Conservation (phyloP, 2,113 vertebrate species). For the Platysteira castanea region DNA sequence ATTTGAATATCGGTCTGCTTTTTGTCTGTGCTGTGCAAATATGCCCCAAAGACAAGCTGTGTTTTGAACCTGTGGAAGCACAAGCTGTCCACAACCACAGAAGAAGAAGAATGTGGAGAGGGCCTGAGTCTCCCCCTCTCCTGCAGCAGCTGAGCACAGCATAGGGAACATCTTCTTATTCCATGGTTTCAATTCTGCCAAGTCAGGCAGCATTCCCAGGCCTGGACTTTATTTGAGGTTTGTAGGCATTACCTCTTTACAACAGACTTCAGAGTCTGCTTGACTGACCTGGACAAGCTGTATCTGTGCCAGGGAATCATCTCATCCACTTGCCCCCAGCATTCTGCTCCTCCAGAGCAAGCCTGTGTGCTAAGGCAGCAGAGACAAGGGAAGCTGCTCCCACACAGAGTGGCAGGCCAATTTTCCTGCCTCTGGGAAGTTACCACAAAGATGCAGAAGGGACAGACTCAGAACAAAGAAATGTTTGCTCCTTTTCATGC, state of each 20-base stretch:
- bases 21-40: neutral
- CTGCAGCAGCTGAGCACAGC: neutral
- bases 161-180: neutral
- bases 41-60: neutral
- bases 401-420: rapidly evolving
- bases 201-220: neutral
- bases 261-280: neutral
- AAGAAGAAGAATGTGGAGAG: neutral
- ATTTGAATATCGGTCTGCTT: neutral
- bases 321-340: neutral
- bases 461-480: neutral
- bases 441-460: neutral
- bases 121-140: neutral
- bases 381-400: neutral
- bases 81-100: neutral
- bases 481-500: neutral
- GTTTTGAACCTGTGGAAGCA: neutral
- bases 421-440: neutral
- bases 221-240: neutral
- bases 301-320: neutral
- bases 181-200: neutral
- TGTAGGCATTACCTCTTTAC: neutral
- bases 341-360: neutral
- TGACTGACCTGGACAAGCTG: neutral
- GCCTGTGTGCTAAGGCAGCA: neutral